Evolutionary conservation across 2,113 vertebrate species (phyloP).

Genomic region (Sitta europaea): DNA sequence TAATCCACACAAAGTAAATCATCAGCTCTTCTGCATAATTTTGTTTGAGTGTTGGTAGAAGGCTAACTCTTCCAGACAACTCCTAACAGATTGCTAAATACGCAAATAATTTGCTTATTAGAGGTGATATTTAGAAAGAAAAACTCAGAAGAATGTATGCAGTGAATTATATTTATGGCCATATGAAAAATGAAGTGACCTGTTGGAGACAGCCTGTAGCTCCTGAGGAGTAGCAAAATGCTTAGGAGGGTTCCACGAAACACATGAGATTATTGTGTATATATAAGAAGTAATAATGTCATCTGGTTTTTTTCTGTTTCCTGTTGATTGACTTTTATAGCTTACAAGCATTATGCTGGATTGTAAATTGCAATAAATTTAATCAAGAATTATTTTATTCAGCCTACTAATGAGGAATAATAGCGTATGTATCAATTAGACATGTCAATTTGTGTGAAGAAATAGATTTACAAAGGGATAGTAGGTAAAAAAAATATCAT

Average conservation of each 20-base stretch:
- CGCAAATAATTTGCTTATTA: not conserved
- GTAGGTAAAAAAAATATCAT: constrained; percentile 76
- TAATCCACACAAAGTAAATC: constrained; percentile 9
- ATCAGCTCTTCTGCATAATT: not conserved
- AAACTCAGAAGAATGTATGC: not conserved
- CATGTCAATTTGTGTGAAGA: constrained; percentile 81
- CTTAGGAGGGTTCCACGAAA: not conserved
- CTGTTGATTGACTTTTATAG: constrained; percentile 84
- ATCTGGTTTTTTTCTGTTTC: constrained; percentile 70
- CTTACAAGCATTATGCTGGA: constrained; percentile 80
- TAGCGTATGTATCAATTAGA: constrained; percentile 82
- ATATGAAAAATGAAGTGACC: not conserved
- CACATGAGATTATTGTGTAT: not conserved
- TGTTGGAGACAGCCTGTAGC: not conserved
- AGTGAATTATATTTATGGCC: not conserved
- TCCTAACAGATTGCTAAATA: constrained; percentile 5
- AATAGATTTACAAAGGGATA: constrained; percentile 82
- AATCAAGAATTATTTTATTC: constrained; percentile 85
- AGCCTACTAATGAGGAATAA: constrained; percentile 82
- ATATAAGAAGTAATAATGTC: constrained; percentile 68
- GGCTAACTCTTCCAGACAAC: constrained; percentile 8
- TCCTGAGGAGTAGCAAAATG: not conserved
- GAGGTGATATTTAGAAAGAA: not conserved
- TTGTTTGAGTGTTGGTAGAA: not conserved
- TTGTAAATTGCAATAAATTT: constrained; percentile 84